A percentile compares a stretch with the other conserved stretches of the same genome.
Conservation (phyloP, 1,140 invertebrate species). For the Atta cephalotes region DNA sequence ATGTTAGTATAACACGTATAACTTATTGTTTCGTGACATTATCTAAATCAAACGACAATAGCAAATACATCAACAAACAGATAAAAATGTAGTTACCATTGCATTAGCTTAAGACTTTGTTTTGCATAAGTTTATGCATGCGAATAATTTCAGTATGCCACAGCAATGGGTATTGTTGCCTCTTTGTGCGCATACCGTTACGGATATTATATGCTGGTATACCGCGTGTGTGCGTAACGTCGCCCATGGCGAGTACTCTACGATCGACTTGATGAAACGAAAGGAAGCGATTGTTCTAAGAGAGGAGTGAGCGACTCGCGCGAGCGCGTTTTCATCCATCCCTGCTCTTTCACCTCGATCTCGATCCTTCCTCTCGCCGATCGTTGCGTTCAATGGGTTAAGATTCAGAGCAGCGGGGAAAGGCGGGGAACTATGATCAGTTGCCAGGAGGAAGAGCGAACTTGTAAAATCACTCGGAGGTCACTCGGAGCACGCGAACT, state of each 20-base stretch:
- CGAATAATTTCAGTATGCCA: background rate
- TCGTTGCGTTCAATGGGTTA: constrained; percentile 20
- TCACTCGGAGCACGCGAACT: constrained; percentile 59
- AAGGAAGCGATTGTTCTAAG: constrained; percentile 72
- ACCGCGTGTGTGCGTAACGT: constrained; percentile 31
- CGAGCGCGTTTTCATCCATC: constrained; percentile 43
- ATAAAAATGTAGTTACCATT: background rate
- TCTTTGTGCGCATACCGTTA: constrained; percentile 59
- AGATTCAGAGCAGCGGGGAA: constrained; percentile 52
- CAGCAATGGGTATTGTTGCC: background rate
- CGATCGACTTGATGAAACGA: constrained; percentile 69
- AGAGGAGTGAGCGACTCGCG: constrained; percentile 66
- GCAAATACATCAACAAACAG: background rate
- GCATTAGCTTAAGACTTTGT: background rate
- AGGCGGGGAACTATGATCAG: constrained; percentile 10
- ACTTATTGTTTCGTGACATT: background rate
- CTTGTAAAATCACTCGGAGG: constrained; percentile 63
- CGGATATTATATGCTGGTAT: constrained; percentile 53
- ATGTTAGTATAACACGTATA: background rate
- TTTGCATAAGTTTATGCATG: constrained; percentile 14
- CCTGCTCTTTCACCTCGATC: constrained; percentile 42
- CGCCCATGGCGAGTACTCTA: constrained; percentile 58
- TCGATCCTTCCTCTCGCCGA: constrained; percentile 24
- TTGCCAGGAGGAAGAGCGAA: constrained; percentile 59
- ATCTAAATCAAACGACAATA: background rate